Percentiles rank a stretch among this genome's conserved stretches.
phyloP scores from a whole-genome alignment of 2,888 invertebrate genomes.

The Oscheius sp. region DNA sequence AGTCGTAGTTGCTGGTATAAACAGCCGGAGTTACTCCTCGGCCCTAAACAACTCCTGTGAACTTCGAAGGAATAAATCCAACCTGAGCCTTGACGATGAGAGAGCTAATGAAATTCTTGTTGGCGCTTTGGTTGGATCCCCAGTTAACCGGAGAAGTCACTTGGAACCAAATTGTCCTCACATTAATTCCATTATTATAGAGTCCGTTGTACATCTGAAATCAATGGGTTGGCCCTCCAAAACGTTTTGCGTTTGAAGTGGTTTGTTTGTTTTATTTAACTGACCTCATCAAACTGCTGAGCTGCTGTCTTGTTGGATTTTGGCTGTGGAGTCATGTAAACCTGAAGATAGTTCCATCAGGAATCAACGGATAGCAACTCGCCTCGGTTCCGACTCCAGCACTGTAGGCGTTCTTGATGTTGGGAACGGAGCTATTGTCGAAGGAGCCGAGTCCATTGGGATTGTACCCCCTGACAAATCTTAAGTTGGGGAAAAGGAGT shows the following conservation, averaged over 20 bases:
- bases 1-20: conserved; percentile 53
- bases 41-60: conserved; percentile 30
- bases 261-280: too few species aligned
- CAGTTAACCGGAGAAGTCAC: conserved; percentile 58
- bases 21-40: conserved; percentile 43
- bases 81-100: conserved; percentile 48
- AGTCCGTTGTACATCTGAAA: conserved; percentile 52
- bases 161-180: conserved; percentile 53
- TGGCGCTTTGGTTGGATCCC: conserved; percentile 35
- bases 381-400: conserved; percentile 47
- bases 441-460: conserved; percentile 43
- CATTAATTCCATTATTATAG: conserved; percentile 39
- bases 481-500: background rate
- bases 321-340: conserved; percentile 53
- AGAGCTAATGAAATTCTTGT: conserved; percentile 50
- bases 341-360: too few species aligned
- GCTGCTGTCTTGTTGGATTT: conserved; percentile 40
- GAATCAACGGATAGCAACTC: too few species aligned
- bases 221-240: too few species aligned
- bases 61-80: background rate
- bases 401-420: conserved; percentile 42
- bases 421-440: conserved; percentile 37
- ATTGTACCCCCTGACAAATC: conserved; percentile 36
- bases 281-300: conserved; percentile 52
- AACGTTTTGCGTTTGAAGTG: too few species aligned